Percentiles rank a stretch among this genome's conserved stretches.
These are phyloP conservation scores for Mythimna lalbum DNA, from an alignment of 2,888 invertebrate species.

Conservation along the genomic window DNA sequence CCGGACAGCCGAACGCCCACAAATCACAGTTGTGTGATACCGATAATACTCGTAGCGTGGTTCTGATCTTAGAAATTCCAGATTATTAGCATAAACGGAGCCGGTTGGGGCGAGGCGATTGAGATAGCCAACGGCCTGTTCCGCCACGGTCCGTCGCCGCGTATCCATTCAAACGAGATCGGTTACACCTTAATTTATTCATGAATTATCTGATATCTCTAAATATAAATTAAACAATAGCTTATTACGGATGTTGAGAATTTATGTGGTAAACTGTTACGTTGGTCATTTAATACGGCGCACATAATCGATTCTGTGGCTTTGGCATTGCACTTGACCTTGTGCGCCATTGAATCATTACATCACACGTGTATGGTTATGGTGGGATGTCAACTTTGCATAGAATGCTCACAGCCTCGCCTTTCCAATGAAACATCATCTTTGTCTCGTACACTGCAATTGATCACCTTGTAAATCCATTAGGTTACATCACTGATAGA, in stretches of 20 bases:
- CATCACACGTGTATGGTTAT: conserved; percentile 63
- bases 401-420: conserved; percentile 25
- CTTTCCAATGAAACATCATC: not conserved
- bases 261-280: conserved; percentile 59
- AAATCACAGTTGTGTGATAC: conserved; percentile 74
- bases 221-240: conserved; percentile 59
- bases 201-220: conserved; percentile 60
- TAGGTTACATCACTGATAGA: conserved; percentile 63
- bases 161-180: conserved; percentile 64
- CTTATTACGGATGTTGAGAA: conserved; percentile 55
- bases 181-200: conserved; percentile 67
- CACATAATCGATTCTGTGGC: conserved; percentile 73
- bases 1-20: conserved; percentile 74
- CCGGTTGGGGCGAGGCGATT: conserved; percentile 74
- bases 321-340: conserved; percentile 79
- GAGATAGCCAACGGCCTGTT: conserved; percentile 73
- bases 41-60: conserved; percentile 68
- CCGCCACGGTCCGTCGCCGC: conserved; percentile 59
- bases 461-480: conserved; percentile 60
- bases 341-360: conserved; percentile 69
- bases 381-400: conserved; percentile 42
- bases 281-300: conserved; percentile 65
- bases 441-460: conserved; percentile 19
- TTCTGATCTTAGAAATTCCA: conserved; percentile 76
- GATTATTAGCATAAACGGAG: conserved; percentile 79